Evolutionary conservation across 2,113 vertebrate genomes (phyloP).

Genomic region (Falco punctatus): DNA sequence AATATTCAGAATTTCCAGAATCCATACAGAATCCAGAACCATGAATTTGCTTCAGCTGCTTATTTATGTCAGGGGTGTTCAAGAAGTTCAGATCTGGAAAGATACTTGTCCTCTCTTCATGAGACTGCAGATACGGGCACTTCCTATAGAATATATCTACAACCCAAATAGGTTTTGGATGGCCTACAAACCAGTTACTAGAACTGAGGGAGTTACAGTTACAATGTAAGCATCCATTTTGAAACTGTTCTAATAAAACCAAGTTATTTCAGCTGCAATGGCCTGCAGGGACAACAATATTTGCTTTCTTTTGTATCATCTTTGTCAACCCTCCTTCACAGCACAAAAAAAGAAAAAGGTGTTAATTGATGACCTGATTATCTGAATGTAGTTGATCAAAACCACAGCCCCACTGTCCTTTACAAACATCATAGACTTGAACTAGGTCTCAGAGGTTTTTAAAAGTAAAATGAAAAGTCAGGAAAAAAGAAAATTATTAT

Average conservation of each 20-base stretch:
- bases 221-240: constrained; percentile 40
- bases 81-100: not conserved
- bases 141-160: not conserved
- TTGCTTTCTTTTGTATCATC: constrained; percentile 37
- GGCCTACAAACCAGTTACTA: not conserved
- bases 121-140: not conserved
- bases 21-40: not conserved
- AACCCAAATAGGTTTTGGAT: not conserved
- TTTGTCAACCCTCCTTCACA: not conserved
- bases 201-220: not conserved
- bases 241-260: constrained; percentile 32
- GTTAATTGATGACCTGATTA: constrained; percentile 3
- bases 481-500: not conserved
- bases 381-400: not conserved
- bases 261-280: constrained; percentile 56
- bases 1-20: not conserved
- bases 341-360: not conserved
- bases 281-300: constrained; percentile 32
- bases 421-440: not conserved
- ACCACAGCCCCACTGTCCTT: not conserved
- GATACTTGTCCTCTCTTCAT: not conserved
- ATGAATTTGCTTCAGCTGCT: not conserved
- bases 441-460: not conserved
- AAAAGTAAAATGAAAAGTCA: not conserved
- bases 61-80: not conserved